Evolutionary conservation across 2,888 invertebrate species (phyloP).

Genomic region (Frankliniella intonsa): DNA sequence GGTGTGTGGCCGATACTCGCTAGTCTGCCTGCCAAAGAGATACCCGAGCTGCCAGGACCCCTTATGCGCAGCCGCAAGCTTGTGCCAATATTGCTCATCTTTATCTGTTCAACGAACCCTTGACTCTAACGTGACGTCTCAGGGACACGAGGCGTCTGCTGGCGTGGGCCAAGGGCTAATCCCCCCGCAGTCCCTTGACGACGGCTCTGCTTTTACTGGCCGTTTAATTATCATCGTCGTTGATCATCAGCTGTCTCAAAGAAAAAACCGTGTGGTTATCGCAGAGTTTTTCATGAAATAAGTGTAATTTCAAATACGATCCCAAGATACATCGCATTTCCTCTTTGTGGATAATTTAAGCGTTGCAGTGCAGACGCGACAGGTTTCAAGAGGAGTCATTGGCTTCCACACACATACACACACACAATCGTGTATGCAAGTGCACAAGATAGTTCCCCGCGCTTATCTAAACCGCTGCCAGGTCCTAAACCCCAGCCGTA

Average conservation of each 20-base stretch:
- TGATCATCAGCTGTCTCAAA: not conserved
- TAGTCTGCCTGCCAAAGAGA: not conserved
- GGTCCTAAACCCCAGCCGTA: not conserved
- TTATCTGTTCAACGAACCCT: constrained; percentile 23
- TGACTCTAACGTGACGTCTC: not conserved
- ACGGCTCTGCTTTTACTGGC: not conserved
- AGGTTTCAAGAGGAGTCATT: too few relatives aligned
- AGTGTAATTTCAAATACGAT: too few relatives aligned
- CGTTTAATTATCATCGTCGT: not conserved
- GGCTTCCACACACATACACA: too few relatives aligned
- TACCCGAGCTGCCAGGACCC: not conserved
- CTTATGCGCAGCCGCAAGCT: not conserved
- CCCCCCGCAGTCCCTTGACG: not conserved
- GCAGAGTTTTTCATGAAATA: too few relatives aligned
- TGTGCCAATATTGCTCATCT: not conserved
- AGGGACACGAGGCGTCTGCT: not conserved
- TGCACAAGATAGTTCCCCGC: too few relatives aligned
- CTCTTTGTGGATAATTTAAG: too few relatives aligned
- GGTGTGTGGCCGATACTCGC: not conserved
- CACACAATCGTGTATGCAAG: too few relatives aligned
- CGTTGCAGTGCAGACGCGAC: too few relatives aligned
- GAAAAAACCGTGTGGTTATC: too few relatives aligned
- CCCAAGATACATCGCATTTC: too few relatives aligned
- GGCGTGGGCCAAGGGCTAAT: not conserved
- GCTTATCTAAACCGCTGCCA: not conserved